Base-by-base conservation (phyloP, 2,797 vertebrate genomes). In the Gymnoscopelus braueri region DNA sequence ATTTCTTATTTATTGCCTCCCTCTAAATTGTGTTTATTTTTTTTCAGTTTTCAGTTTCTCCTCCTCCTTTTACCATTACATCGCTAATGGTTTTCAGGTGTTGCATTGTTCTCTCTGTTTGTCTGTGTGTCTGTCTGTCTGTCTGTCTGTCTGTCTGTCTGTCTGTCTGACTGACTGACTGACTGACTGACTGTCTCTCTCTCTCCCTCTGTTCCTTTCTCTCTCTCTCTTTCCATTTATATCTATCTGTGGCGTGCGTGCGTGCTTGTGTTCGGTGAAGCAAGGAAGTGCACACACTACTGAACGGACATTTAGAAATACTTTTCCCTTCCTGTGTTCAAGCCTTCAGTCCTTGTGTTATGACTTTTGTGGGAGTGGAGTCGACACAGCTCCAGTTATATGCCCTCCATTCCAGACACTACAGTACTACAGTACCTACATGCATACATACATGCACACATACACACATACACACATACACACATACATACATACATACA, bases 1-100 rank as follows among this genome's bases (percentile, higher is more conserved):
- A 83, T 91, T 88, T 88, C 79, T 79, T 91, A 91, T 92, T 91
- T 90, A 88, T 86, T 80, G 56, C 64, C 71, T 86, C 78, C 77
- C 66, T 58, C 75, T 60, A 50, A 81, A 77, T 77, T 83, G 72
- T 77, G 26, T 57, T 44, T 23, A 23, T 84, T 39, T 35, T 19
- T 78, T 72, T 83, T 83, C 9, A 55, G 79, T 72, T 76, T 64
- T 62, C 61, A 67, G 69, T 54, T 81, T 82, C 66, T 75, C 75
- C 87, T 75, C 75, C 87, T 50, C 11, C 8, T 70, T 84, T 85
- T 77, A 70, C 74, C 80, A 89, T 93, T 89, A 91, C 74, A 82
- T 80, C 72, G 70, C 76, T 91, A 90, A 92, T 92, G 87, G 80
- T 75, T 88, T 91, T 89, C 73, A 85, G 84, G 80, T 88, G 74